These are phyloP conservation scores for Zaprionus lineosus DNA, from an alignment of 2,888 invertebrate genomes.

Conservation along the genomic window DNA sequence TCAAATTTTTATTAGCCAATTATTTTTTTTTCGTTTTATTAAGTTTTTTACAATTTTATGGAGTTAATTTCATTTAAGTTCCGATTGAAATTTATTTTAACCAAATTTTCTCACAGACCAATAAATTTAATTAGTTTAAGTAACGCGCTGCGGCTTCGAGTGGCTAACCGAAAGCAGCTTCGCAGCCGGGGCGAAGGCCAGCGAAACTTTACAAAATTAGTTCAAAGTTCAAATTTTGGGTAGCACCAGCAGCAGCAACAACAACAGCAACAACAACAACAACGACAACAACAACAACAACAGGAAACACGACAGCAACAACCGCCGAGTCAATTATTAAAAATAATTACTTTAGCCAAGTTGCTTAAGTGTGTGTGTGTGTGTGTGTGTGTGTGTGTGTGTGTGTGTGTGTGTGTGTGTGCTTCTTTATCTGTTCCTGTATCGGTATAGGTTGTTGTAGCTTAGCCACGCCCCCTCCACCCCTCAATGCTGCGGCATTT, in stretches of 20 bases:
- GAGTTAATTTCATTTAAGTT: no score
- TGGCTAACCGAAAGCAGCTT: conserved; percentile 38
- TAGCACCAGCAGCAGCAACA: conserved; percentile 26
- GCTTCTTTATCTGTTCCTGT: no score
- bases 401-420: neutral
- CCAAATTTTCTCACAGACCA: conserved; percentile 32
- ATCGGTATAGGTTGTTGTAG: neutral
- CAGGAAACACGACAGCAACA: no score
- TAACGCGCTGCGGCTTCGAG: conserved; percentile 55
- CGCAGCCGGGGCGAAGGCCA: conserved; percentile 59
- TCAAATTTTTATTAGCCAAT: no score
- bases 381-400: conserved; percentile 27
- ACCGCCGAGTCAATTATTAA: conserved; percentile 74
- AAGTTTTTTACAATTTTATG: no score
- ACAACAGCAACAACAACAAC: conserved; percentile 9
- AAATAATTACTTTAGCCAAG: conserved; percentile 76
- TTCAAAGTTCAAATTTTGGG: conserved; percentile 70
- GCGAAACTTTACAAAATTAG: conserved; percentile 72
- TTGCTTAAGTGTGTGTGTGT: conserved; percentile 55
- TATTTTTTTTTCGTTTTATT: no score
- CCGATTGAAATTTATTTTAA: neutral
- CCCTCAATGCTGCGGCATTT: conserved; percentile 62
- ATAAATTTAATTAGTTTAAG: conserved; percentile 75
- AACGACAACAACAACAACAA: conserved; percentile 4
- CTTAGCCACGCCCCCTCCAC: conserved; percentile 24